These are phyloP conservation scores for Phlogophora meticulosa DNA, from an alignment of 2,888 invertebrate genomes.

Conservation along the genomic window DNA sequence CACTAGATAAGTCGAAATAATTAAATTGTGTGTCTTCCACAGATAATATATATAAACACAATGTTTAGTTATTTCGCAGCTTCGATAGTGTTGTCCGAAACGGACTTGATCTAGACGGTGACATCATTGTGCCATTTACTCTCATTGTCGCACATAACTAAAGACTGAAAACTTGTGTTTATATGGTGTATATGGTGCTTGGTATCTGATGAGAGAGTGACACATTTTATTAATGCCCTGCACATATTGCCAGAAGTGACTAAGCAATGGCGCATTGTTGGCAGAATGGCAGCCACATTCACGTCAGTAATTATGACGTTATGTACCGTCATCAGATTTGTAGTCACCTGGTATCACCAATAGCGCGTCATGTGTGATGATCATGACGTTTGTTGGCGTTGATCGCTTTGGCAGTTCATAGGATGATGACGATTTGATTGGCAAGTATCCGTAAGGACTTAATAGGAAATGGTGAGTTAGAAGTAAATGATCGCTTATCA, in stretches of 20 bases:
- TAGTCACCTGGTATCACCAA: constrained; percentile 7
- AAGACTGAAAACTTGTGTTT: constrained; percentile 38
- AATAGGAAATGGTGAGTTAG: too few species aligned
- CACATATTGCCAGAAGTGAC: constrained; percentile 26
- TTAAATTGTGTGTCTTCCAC: constrained; percentile 35
- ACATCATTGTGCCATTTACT: constrained; percentile 52
- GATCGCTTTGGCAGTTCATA: neutral
- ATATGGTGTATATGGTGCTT: too few species aligned
- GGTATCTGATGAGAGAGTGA: neutral
- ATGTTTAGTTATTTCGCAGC: constrained; percentile 46
- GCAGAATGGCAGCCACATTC: constrained; percentile 17
- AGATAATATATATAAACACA: constrained; percentile 7
- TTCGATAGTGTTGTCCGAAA: constrained; percentile 26
- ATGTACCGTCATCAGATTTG: constrained; percentile 27
- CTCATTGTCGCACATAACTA: constrained; percentile 25
- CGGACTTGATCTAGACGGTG: constrained; percentile 51
- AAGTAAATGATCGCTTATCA: too few species aligned
- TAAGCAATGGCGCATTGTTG: constrained; percentile 34
- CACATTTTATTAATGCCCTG: neutral
- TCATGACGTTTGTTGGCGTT: neutral
- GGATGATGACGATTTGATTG: too few species aligned
- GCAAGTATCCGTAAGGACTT: too few species aligned
- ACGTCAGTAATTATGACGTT: constrained; percentile 17
- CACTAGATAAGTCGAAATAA: constrained; percentile 18
- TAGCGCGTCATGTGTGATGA: constrained; percentile 1